Evolutionary conservation across 2,888 invertebrate genomes (phyloP).

Genomic region (Onchidella celtica): DNA sequence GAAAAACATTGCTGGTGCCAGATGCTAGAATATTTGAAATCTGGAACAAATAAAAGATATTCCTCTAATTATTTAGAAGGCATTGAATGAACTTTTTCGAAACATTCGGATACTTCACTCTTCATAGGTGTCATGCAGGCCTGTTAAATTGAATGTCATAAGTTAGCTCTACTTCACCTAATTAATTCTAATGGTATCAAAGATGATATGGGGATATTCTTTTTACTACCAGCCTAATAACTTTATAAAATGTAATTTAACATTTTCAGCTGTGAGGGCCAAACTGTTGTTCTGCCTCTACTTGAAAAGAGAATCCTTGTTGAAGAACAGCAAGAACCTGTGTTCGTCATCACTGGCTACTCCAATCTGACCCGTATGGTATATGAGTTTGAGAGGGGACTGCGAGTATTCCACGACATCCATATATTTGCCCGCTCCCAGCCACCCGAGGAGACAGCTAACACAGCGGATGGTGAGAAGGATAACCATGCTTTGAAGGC

Average conservation of each 20-base stretch:
- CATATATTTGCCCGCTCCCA: constrained; percentile 83
- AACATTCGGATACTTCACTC: no score
- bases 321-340: constrained; percentile 90
- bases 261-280: constrained; percentile 67
- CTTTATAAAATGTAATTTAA: no score
- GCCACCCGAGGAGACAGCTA: constrained; percentile 61
- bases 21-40: no score
- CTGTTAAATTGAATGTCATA: no score
- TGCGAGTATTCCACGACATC: constrained; percentile 93
- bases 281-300: constrained; percentile 62
- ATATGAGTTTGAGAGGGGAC: constrained; percentile 91
- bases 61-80: no score
- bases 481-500: constrained; percentile 56
- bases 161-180: no score
- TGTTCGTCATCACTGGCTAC: constrained; percentile 89
- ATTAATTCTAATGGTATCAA: no score
- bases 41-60: no score
- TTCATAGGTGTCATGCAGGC: no score
- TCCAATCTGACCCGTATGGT: constrained; percentile 91
- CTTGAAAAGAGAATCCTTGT: constrained; percentile 93
- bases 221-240: not conserved
- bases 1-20: no score
- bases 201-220: not conserved
- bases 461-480: constrained; percentile 53
- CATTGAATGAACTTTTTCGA: no score